Evolutionary conservation across 2,113 vertebrate species (phyloP).

Genomic region (Morone chrysops): DNA sequence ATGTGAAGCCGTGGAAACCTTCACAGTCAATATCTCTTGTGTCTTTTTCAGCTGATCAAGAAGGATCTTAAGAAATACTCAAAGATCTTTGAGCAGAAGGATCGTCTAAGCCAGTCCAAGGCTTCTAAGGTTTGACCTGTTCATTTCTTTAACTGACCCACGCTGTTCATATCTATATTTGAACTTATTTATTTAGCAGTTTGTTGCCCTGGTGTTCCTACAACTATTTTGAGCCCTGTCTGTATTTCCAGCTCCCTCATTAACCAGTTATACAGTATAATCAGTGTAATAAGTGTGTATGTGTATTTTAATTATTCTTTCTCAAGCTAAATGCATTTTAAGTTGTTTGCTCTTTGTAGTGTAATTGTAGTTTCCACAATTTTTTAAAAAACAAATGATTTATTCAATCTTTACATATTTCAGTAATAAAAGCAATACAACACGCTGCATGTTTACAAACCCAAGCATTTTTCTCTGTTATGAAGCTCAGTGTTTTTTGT

Average conservation of each 20-base stretch:
- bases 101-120: slow-evolving; percentile 98
- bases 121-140: slow-evolving; percentile 92
- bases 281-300: no score
- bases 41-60: slow-evolving; percentile 90
- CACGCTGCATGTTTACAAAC: neutral
- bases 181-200: neutral
- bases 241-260: no score
- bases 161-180: neutral
- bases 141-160: neutral
- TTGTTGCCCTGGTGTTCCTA: no score
- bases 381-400: no score
- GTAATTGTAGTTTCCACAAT: neutral
- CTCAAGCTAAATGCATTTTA: neutral
- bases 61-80: slow-evolving; percentile 99
- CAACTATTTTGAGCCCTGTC: no score
- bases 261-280: no score
- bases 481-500: slow-evolving; percentile 4
- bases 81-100: slow-evolving; percentile 99
- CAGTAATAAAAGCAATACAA: no score
- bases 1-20: neutral
- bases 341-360: neutral
- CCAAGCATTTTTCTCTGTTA: neutral
- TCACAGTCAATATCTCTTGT: neutral
- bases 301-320: neutral
- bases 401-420: neutral